Base-by-base conservation (phyloP, 1,140 invertebrate genomes). In the Epicauta chinensis region DNA sequence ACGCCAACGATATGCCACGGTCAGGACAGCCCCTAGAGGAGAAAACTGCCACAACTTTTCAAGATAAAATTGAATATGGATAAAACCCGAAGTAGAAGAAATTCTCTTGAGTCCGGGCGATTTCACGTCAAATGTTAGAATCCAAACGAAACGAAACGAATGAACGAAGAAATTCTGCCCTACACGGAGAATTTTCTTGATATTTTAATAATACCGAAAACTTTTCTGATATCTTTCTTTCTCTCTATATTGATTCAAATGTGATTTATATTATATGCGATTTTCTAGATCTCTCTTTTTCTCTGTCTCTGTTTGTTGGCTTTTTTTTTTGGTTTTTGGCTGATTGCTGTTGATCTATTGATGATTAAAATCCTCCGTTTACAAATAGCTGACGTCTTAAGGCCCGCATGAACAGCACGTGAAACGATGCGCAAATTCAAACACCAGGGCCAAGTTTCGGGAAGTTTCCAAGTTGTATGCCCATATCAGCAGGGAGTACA, bases 341-440 rank as follows among this genome's bases (percentile, higher is more conserved):
- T n/a, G n/a, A n/a, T n/a, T n/a, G n/a, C n/a, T n/a, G 23, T 23
- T 1, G 23, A 23, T 23, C 7, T 7, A 7, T 23, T 23, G 23
- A 3, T 7, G 7, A 23, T 23, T 23, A 23, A 23, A 23, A 23
- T 23, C 2, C 4, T 23, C 23, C 7, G 7, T 7, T 7, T 41
- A 37, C 17, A 30, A 15, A 35, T 49, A 15, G 46, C 46, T 39
- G 36, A 49, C 46, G 46, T 49, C 37, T 49, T 16, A 30, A 53
- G 42, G 49, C 61, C 63, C 63, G 63, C 63, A 65, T 65, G 56
- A 53, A 58, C 56, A 56, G 50, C 55, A 55, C 61, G 63, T 65
- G 61, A 63, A 65, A 53, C 55, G 54, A 65, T 58, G 63, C 63
- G 63, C 57, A 63, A 65, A 63, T 63, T 62, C 63, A 65, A 65